These are phyloP conservation scores for Scomber japonicus DNA, from an alignment of 2,113 vertebrate genomes.

Conservation along the genomic window DNA sequence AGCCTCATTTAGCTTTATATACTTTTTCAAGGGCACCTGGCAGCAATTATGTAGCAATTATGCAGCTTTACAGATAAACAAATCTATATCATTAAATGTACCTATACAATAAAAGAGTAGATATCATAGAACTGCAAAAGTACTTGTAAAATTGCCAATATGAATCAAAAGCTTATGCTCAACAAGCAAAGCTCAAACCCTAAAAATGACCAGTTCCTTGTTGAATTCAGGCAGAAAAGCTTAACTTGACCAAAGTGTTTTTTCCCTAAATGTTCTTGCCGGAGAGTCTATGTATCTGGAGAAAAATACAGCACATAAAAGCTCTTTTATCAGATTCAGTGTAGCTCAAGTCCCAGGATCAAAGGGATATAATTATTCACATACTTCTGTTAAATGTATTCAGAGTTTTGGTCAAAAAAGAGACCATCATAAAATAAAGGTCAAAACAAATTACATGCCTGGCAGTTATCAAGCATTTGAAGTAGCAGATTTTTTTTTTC, in stretches of 20 bases:
- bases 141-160: background rate
- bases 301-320: background rate
- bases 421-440: background rate
- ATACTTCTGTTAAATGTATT: background rate
- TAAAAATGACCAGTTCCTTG: too few relatives aligned
- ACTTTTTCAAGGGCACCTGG: background rate
- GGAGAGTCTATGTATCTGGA: background rate
- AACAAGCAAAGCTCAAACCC: too few relatives aligned
- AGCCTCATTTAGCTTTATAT: background rate
- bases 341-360: background rate
- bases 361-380: background rate
- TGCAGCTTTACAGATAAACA: background rate
- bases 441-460: background rate
- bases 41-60: background rate
- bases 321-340: background rate
- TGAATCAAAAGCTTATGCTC: too few relatives aligned
- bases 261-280: background rate
- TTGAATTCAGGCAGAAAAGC: too few relatives aligned
- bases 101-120: too few relatives aligned
- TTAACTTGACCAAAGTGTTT: too few relatives aligned
- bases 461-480: too few relatives aligned
- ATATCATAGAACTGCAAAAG: background rate
- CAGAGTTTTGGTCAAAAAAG: background rate
- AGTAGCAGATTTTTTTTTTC: background rate
- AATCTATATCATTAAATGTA: background rate